phyloP scores from a whole-genome alignment of 2,888 invertebrate species.

The Blomia tropicalis region DNA sequence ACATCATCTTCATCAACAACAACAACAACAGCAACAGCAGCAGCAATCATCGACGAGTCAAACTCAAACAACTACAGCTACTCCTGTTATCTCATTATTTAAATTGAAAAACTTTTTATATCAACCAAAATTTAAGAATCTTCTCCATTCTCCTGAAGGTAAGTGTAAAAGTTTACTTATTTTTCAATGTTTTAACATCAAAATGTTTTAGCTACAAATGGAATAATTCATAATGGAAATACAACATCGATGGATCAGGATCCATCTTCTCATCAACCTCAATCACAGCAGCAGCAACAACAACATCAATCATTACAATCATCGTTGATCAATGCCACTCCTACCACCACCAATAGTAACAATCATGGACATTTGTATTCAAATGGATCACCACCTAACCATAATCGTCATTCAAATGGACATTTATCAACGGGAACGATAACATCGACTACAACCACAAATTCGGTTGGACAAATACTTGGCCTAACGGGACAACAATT shows the following conservation, averaged over 20 bases:
- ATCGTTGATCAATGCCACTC: no score
- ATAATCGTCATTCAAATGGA: neutral
- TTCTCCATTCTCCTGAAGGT: constrained; percentile 4
- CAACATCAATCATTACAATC: neutral
- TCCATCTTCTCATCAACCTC: neutral
- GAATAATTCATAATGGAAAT: no score
- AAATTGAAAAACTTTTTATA: constrained; percentile 31
- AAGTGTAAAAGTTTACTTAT: no score
- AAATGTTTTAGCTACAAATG: no score
- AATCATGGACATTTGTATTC: neutral
- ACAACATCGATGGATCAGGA: no score
- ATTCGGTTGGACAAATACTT: neutral
- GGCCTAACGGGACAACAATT: neutral
- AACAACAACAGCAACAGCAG: constrained; percentile 17
- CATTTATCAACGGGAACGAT: neutral
- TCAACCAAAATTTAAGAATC: constrained; percentile 30
- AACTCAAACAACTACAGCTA: constrained; percentile 24
- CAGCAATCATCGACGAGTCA: constrained; percentile 1
- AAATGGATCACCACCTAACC: neutral
- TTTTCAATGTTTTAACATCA: no score
- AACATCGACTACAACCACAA: neutral
- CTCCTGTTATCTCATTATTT: constrained; percentile 31
- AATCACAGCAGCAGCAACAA: neutral
- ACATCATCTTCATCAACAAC: no score
- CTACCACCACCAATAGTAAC: neutral